Base-by-base conservation (phyloP, 2,888 invertebrate species). In the Oscheius myriophilus region DNA sequence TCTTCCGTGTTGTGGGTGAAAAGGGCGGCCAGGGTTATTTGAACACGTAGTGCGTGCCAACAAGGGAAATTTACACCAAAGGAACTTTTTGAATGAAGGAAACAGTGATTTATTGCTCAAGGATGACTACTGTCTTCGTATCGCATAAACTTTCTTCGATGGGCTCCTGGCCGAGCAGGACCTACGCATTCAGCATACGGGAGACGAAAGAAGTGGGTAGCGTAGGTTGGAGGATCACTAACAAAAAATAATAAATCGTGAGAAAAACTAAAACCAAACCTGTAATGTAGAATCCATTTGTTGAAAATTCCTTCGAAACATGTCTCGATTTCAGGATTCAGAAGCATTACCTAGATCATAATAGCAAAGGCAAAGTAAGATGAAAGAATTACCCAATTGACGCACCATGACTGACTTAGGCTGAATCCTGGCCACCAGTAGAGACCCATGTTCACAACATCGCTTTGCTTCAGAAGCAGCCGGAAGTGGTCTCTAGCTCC, bases 371-470 rank as follows among this genome's bases (percentile, higher is more conserved):
- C 16, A 43, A 43, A 43, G 12, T 14, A 14, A 43, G 16, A 59
- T 43, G 12, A 16, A 18, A 6, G 25, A 9, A 23, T 54, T 26
- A 79, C 81, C 79, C 79, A 80, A 42, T 80, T 72, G 39, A 80
- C 80, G 66, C 80, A 80, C 76, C 77, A 80, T 33, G 71, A 69
- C 49, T 79, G 80, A 26, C 75, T 73, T 25, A 80, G 49, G 52
- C 75, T 75, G 64, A 75, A 78, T 16, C 80, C 80, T 0, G 82
- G 82, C 82, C 79, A 80, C 80, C 80, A 82, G 62, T 76, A 82
- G 9, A 82, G 63, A 0, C 82, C 82, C 69, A 82, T 62, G 55
- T 81, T 80, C 16, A 81, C 73, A 25, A 80, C 67, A 52, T 82
- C 81, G n/a, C 73, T 76, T 52, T 80, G 80, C 57, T 73, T 78